phyloP scores from a whole-genome alignment of 2,113 vertebrate genomes.

The Galemys pyrenaicus region DNA sequence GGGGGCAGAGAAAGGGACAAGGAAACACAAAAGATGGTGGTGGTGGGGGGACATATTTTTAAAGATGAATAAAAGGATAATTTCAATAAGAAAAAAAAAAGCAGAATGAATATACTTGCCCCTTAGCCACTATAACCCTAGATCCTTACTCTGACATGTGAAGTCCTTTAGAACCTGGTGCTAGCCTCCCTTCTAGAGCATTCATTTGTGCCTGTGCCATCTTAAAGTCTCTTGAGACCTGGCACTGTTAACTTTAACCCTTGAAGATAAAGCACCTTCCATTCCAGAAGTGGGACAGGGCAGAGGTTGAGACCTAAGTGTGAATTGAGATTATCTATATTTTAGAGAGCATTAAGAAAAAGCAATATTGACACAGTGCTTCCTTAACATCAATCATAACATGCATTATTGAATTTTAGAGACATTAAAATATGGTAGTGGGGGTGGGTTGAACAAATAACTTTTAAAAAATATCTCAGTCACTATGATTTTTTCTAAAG shows the following conservation, averaged over 20 bases:
- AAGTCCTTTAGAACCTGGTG: background rate
- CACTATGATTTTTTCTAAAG: background rate
- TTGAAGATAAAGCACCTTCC: background rate
- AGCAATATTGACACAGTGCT: background rate
- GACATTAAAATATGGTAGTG: background rate
- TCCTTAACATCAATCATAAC: too few relatives aligned
- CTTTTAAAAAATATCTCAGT: background rate
- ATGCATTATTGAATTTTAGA: background rate
- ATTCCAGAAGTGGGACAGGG: background rate
- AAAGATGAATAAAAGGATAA: too few relatives aligned
- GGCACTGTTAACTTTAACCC: background rate
- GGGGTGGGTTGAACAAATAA: background rate
- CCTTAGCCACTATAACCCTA: background rate
- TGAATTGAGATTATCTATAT: too few relatives aligned
- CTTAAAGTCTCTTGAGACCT: background rate
- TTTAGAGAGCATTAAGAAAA: background rate
- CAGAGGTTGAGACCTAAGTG: background rate
- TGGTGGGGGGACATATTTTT: too few relatives aligned
- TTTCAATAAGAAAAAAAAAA: too few relatives aligned
- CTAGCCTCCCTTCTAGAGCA: background rate
- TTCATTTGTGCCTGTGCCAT: background rate
- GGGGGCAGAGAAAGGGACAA: too few relatives aligned
- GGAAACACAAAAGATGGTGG: too few relatives aligned
- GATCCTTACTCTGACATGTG: background rate
- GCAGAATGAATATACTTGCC: too few relatives aligned